Evolutionary conservation across 1,140 invertebrate genomes (phyloP).

Genomic region (Sarcophaga peregrina): DNA sequence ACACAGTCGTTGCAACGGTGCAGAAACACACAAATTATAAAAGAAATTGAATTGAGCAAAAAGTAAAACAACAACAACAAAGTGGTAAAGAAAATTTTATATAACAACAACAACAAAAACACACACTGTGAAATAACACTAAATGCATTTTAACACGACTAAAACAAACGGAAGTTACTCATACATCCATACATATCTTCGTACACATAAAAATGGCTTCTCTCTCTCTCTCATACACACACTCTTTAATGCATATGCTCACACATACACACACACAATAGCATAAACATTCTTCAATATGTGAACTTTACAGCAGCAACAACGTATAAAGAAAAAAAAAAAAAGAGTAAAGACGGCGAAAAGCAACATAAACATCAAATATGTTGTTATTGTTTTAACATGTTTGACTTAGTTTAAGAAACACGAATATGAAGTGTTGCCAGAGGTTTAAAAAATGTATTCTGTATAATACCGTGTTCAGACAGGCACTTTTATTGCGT

Average conservation of each 20-base stretch:
- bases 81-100: too few species aligned
- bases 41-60: not conserved
- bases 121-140: not conserved
- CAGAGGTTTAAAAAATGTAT: too few species aligned
- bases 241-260: not conserved
- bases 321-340: too few species aligned
- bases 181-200: not conserved
- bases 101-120: not conserved
- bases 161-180: conserved; percentile 21
- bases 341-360: not conserved
- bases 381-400: too few species aligned
- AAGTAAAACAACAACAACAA: too few species aligned
- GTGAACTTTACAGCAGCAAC: too few species aligned
- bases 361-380: too few species aligned
- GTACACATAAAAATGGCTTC: not conserved
- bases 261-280: not conserved
- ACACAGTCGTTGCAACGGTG: not conserved
- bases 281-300: too few species aligned
- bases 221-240: not conserved
- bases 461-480: too few species aligned
- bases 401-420: too few species aligned
- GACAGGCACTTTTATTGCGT: too few species aligned
- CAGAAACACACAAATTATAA: conserved; percentile 20
- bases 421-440: too few species aligned
- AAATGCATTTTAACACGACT: conserved; percentile 15